phyloP scores from a whole-genome alignment of 1,140 invertebrate species.

The Caenorhabditis brenneri region DNA sequence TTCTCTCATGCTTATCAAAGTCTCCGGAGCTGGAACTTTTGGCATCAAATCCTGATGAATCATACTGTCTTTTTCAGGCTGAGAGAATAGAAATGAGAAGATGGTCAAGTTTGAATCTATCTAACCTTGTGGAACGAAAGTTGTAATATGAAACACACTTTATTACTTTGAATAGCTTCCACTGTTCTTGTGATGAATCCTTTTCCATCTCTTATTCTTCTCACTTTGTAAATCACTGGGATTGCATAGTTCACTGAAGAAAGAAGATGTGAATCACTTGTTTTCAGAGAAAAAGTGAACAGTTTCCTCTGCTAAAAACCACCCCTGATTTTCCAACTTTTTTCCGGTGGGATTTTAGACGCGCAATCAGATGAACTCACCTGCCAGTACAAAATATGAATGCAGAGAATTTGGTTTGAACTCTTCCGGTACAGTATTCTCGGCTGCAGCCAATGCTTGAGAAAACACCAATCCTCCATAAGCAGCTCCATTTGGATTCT shows the following conservation, averaged over 20 bases:
- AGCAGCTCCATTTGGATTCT: slow-evolving; percentile 39
- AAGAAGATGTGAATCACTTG: no score
- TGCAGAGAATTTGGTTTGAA: slow-evolving; percentile 52
- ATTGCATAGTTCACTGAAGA: slow-evolving; percentile 34
- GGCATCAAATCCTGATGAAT: slow-evolving; percentile 48
- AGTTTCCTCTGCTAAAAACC: no score
- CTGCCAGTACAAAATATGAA: slow-evolving; percentile 51
- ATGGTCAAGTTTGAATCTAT: no score
- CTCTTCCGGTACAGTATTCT: slow-evolving; percentile 40
- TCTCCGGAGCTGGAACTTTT: slow-evolving; percentile 10
- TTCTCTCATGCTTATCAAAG: slow-evolving; percentile 6
- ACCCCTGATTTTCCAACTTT: no score
- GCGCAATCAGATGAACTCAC: no score
- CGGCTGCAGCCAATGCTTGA: slow-evolving; percentile 53
- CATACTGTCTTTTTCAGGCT: slow-evolving; percentile 40
- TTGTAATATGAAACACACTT: slow-evolving; percentile 45
- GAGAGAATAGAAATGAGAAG: not conserved
- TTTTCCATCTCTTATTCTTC: slow-evolving; percentile 34
- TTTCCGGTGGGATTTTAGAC: no score
- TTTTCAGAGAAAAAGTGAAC: no score
- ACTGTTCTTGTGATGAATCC: slow-evolving; percentile 50
- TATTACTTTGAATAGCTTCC: slow-evolving; percentile 50
- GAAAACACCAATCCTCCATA: slow-evolving; percentile 54
- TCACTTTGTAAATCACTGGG: slow-evolving; percentile 52
- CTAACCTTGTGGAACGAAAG: slow-evolving; percentile 50